Conservation (phyloP, 2,113 vertebrate species). For the Nipponia nippon region DNA sequence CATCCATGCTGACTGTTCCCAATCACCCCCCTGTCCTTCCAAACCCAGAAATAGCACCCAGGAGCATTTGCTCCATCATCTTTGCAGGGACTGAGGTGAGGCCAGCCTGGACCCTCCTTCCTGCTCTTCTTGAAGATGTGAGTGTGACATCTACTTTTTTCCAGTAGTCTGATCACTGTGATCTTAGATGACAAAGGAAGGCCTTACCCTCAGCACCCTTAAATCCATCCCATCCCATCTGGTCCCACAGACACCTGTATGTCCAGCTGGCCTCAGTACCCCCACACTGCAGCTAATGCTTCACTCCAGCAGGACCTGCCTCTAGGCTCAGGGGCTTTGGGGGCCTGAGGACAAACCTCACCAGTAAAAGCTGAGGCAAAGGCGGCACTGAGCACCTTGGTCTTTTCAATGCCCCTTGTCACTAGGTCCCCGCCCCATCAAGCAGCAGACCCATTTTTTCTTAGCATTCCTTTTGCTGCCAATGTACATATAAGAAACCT, state of each 20-base stretch:
- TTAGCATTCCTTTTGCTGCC: background rate
- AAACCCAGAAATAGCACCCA: background rate
- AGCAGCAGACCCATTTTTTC: rapidly evolving
- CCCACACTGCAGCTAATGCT: background rate
- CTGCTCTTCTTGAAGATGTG: background rate
- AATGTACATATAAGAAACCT: background rate
- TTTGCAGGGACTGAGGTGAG: background rate
- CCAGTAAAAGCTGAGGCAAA: background rate
- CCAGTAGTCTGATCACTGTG: background rate
- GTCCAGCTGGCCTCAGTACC: background rate
- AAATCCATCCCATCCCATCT: background rate
- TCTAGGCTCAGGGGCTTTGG: background rate
- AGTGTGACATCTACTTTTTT: background rate
- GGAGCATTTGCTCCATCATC: background rate
- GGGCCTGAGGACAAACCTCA: background rate
- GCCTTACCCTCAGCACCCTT: background rate
- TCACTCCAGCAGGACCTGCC: background rate
- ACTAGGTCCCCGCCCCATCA: background rate
- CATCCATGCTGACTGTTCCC: background rate
- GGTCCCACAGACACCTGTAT: background rate
- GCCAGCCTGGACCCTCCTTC: background rate
- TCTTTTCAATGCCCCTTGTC: background rate
- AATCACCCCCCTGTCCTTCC: background rate
- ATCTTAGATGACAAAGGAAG: background rate
- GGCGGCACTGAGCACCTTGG: rapidly evolving